These are phyloP conservation scores for Agrochola circellaris DNA, from an alignment of 2,888 invertebrate species.

Conservation along the genomic window DNA sequence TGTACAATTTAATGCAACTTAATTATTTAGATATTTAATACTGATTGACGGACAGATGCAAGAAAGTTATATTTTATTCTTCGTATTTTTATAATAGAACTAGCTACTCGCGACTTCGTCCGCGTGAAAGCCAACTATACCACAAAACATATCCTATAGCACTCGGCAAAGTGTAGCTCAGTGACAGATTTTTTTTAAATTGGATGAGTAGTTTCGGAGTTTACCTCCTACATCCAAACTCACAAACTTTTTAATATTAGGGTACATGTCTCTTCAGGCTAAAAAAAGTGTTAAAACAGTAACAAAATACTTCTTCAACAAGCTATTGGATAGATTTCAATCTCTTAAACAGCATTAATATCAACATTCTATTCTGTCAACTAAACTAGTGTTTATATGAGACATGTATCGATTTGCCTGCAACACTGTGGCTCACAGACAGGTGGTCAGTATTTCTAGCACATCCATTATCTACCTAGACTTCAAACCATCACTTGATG, in stretches of 20 bases:
- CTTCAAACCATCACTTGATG: slow-evolving; percentile 12
- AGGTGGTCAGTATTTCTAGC: slow-evolving; percentile 35
- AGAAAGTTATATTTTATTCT: not conserved
- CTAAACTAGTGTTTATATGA: slow-evolving; percentile 11
- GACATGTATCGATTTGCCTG: slow-evolving; percentile 9
- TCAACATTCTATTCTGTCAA: not conserved
- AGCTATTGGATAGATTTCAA: not conserved
- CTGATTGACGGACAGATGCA: slow-evolving; percentile 1
- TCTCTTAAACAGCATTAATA: not conserved
- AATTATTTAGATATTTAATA: not conserved
- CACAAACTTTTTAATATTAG: too few species aligned
- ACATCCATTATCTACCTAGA: slow-evolving; percentile 12
- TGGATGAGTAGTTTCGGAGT: not conserved
- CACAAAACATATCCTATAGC: too few species aligned
- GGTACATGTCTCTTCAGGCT: not conserved
- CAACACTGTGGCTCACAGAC: slow-evolving; percentile 29
- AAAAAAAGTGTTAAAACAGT: not conserved
- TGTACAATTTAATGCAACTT: not conserved
- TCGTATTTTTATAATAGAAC: not conserved
- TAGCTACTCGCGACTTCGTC: too few species aligned
- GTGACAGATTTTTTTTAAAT: not conserved
- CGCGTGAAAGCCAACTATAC: too few species aligned
- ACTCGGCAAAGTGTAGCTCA: not conserved
- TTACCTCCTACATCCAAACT: not conserved
- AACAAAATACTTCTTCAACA: not conserved